These are phyloP conservation scores for Coptodon bakossiorum DNA, from an alignment of 2,113 vertebrate species.

Conservation along the genomic window DNA sequence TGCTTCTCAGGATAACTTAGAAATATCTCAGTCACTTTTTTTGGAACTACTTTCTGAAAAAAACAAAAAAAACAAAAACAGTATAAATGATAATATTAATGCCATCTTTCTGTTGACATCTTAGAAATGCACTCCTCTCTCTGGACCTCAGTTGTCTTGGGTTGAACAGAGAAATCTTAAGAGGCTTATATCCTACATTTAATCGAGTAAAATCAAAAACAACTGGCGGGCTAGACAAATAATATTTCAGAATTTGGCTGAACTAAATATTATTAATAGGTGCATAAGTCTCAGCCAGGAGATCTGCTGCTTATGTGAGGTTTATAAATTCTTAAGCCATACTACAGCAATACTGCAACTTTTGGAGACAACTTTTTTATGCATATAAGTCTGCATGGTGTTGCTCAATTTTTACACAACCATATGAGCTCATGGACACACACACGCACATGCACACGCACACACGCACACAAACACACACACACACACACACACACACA, in stretches of 20 bases:
- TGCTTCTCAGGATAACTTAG: not conserved
- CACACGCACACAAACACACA: not conserved
- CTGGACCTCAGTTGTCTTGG: not conserved
- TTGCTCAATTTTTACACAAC: constrained; percentile 20
- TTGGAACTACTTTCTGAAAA: not conserved
- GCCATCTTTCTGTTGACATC: not conserved
- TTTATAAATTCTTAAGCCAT: not conserved
- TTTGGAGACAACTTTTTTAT: not conserved
- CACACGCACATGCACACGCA: not conserved
- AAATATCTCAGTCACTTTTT: not conserved
- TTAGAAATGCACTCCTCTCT: not conserved
- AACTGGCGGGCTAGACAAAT: not conserved
- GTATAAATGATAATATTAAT: not conserved
- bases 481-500: constrained; percentile 4
- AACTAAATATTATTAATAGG: not conserved
- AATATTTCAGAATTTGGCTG: not conserved
- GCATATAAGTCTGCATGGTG: not conserved
- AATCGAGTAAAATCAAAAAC: not conserved
- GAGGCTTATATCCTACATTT: not conserved
- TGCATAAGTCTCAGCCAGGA: not conserved
- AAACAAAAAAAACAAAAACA: accelerated
- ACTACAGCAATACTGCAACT: not conserved
- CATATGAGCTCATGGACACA: constrained; percentile 10
- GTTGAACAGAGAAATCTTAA: not conserved
- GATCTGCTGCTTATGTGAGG: not conserved